phyloP scores from a whole-genome alignment of 2,797 vertebrate genomes.

The Brachymystax lenok region DNA sequence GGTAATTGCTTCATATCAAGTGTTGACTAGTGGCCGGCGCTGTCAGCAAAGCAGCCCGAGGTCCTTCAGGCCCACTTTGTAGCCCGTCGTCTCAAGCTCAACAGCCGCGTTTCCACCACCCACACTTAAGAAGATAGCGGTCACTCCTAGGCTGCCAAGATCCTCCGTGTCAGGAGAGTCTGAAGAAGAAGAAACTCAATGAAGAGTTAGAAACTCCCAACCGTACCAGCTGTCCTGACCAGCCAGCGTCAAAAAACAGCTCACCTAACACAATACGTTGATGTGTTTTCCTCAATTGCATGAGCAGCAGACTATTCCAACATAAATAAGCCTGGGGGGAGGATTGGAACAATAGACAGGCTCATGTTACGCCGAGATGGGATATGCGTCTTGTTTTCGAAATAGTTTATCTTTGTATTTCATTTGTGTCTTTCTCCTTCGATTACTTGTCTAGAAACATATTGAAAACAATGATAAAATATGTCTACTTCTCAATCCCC shows the following conservation, averaged over 20 bases:
- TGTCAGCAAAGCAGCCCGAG: constrained; percentile 14
- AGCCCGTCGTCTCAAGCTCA: constrained; percentile 12
- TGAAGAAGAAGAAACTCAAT: constrained; percentile 17
- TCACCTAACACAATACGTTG: constrained; percentile 34
- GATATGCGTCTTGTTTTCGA: neutral
- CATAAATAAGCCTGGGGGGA: neutral
- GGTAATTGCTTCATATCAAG: constrained; percentile 85
- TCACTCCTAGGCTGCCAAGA: neutral
- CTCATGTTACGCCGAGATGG: neutral
- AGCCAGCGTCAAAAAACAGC: constrained; percentile 18
- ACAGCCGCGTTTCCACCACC: constrained; percentile 6
- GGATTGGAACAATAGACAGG: neutral
- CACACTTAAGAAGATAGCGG: neutral
- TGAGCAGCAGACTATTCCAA: neutral
- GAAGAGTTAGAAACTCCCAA: constrained; percentile 11
- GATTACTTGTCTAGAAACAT: neutral
- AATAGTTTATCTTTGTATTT: neutral
- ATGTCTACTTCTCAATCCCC: too few species aligned
- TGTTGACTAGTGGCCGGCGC: constrained; percentile 39
- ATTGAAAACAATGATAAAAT: neutral
- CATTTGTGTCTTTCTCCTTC: neutral
- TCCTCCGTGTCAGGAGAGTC: neutral
- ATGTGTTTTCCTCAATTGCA: constrained; percentile 21
- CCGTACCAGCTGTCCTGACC: constrained; percentile 33
- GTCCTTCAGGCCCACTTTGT: neutral